Evolutionary conservation across 2,113 vertebrate species (phyloP).

Genomic region (Pipra filicauda): DNA sequence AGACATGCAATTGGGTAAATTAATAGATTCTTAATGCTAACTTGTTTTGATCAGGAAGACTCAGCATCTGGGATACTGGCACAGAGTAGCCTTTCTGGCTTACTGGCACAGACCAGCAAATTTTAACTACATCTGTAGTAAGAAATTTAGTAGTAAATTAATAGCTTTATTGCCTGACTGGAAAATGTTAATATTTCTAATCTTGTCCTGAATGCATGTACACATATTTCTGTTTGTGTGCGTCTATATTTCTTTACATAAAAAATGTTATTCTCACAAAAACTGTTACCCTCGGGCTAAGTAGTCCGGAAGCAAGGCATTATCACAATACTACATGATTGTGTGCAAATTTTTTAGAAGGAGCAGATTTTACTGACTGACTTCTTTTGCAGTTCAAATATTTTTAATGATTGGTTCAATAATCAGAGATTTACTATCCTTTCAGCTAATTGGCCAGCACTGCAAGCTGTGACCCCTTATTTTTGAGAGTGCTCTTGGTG

Average conservation of each 20-base stretch:
- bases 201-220: background rate
- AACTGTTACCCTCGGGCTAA: background rate
- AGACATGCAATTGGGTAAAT: slow-evolving; percentile 89
- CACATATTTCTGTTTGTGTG: background rate
- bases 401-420: background rate
- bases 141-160: background rate
- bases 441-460: background rate
- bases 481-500: background rate
- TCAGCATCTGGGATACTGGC: background rate
- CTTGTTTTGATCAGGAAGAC: background rate
- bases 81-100: background rate
- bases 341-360: slow-evolving; percentile 37
- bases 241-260: background rate
- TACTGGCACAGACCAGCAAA: background rate
- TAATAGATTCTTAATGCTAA: background rate
- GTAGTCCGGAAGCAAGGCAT: background rate
- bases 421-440: background rate
- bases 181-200: background rate
- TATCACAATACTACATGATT: background rate
- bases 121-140: background rate
- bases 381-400: background rate
- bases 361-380: background rate
- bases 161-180: background rate
- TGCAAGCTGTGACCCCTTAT: background rate
- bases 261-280: background rate